These are phyloP conservation scores for Marasmarcha lunaedactyla DNA, from an alignment of 2,888 invertebrate genomes.

Conservation along the genomic window DNA sequence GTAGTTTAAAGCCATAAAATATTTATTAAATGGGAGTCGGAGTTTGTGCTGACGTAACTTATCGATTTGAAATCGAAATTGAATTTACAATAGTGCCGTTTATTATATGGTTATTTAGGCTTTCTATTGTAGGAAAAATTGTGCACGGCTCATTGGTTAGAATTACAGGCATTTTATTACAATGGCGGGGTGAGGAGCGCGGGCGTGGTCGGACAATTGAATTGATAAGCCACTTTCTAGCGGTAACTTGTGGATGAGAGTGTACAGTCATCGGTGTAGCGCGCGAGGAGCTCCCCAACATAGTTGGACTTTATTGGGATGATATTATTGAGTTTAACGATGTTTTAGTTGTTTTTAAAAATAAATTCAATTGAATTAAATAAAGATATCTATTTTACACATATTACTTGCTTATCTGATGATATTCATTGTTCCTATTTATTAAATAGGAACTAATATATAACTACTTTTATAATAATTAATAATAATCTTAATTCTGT, in stretches of 20 bases:
- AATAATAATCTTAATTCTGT: too few relatives aligned
- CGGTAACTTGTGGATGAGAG: too few relatives aligned
- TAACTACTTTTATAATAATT: too few relatives aligned
- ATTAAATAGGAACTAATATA: too few relatives aligned
- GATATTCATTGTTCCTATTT: too few relatives aligned
- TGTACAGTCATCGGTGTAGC: constrained; percentile 13
- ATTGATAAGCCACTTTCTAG: constrained; percentile 61
- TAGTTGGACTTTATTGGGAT: too few relatives aligned
- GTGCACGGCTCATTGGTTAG: neutral
- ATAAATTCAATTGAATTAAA: too few relatives aligned
- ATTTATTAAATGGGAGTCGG: neutral
- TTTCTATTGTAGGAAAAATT: neutral
- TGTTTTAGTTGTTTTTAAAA: too few relatives aligned
- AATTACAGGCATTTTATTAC: constrained; percentile 1
- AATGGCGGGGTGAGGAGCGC: constrained; percentile 24
- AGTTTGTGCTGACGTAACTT: neutral
- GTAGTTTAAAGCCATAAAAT: too few relatives aligned
- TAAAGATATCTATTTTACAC: too few relatives aligned
- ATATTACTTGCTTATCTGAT: too few relatives aligned
- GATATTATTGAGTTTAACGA: too few relatives aligned
- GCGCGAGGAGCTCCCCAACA: constrained; percentile 7
- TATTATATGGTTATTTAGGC: neutral
- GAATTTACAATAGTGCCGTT: neutral
- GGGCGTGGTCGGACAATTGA: constrained; percentile 35
- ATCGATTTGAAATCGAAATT: neutral